These are phyloP conservation scores for Cyclophora albipunctata DNA, from an alignment of 2,888 invertebrate genomes.

Conservation along the genomic window DNA sequence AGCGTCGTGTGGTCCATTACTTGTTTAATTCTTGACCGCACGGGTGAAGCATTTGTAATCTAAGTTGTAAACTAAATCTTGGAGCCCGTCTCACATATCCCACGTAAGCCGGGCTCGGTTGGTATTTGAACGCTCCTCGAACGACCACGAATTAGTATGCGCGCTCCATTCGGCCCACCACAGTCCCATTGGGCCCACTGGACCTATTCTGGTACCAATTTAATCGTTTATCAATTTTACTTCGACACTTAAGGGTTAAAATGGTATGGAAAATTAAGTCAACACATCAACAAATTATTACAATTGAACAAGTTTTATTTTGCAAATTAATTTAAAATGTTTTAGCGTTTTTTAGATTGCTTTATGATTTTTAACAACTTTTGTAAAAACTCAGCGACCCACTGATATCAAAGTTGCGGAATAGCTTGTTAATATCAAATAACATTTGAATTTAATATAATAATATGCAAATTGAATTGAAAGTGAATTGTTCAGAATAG, in stretches of 20 bases:
- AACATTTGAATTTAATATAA: too few relatives aligned
- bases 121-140: conserved; percentile 65
- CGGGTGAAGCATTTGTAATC: conserved; percentile 51
- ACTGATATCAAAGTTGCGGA: too few relatives aligned
- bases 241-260: too few relatives aligned
- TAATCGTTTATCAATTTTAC: neutral
- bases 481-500: conserved; percentile 41
- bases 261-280: too few relatives aligned
- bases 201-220: conserved; percentile 43
- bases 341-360: too few relatives aligned
- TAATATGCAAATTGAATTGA: neutral
- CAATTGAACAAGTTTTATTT: neutral
- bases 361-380: too few relatives aligned
- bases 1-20: conserved; percentile 52
- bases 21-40: conserved; percentile 74
- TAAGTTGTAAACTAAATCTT: conserved; percentile 74
- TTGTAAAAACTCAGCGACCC: too few relatives aligned
- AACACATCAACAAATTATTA: too few relatives aligned
- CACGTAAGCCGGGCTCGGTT: conserved; percentile 60
- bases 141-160: conserved; percentile 73
- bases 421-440: too few relatives aligned
- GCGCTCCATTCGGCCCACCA: conserved; percentile 55
- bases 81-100: conserved; percentile 69
- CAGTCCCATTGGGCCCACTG: conserved; percentile 52
- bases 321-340: neutral